phyloP scores from a whole-genome alignment of 1,140 invertebrate species.

The Drosophila tropicalis region DNA sequence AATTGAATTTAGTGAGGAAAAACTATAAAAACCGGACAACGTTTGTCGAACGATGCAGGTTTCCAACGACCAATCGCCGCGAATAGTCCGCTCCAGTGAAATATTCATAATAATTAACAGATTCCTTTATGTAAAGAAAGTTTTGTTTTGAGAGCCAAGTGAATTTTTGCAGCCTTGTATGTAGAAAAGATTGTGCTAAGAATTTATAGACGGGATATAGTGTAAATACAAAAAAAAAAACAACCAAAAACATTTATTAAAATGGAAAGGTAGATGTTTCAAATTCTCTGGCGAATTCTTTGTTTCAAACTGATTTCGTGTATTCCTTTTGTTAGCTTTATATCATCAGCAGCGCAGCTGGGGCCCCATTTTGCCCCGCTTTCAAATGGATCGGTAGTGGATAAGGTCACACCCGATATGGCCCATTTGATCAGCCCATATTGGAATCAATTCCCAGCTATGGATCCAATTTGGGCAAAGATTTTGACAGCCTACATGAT shows the following conservation, averaged over 20 bases:
- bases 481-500: slow-evolving; percentile 76
- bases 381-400: slow-evolving; percentile 78
- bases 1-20: slow-evolving; percentile 67
- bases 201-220: slow-evolving; percentile 65
- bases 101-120: slow-evolving; percentile 60
- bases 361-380: slow-evolving; percentile 81
- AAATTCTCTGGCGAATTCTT: not conserved
- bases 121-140: slow-evolving; percentile 68
- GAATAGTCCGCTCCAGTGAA: slow-evolving; percentile 81
- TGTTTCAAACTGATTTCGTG: slow-evolving; percentile 13
- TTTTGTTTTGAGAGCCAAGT: slow-evolving; percentile 57
- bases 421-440: slow-evolving; percentile 88
- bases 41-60: slow-evolving; percentile 63
- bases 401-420: slow-evolving; percentile 88
- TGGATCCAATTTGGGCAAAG: slow-evolving; percentile 89
- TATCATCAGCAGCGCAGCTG: slow-evolving; percentile 62
- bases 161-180: slow-evolving; percentile 77
- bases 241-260: slow-evolving; percentile 25
- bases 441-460: slow-evolving; percentile 90
- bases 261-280: slow-evolving; percentile 71
- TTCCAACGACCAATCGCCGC: slow-evolving; percentile 75
- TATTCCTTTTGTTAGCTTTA: slow-evolving; percentile 53
- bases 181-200: slow-evolving; percentile 46
- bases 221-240: slow-evolving; percentile 29
- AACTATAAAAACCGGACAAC: slow-evolving; percentile 64